phyloP scores from a whole-genome alignment of 2,797 vertebrate species.

The Clarias pachynema region DNA sequence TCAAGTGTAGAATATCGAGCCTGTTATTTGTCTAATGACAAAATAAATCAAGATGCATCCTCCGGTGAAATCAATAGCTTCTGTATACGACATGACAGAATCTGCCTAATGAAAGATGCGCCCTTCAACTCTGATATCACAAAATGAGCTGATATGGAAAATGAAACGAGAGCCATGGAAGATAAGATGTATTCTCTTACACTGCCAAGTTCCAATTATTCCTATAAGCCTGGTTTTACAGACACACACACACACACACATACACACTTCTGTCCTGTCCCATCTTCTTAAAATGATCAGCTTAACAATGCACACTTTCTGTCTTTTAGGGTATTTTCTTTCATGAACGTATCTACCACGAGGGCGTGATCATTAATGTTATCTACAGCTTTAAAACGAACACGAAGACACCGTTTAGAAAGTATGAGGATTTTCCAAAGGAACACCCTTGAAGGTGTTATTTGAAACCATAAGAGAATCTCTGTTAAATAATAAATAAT shows the following conservation, averaged over 20 bases:
- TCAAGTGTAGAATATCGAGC: slow-evolving; percentile 2
- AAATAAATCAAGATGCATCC: slow-evolving; percentile 20
- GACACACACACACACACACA: background rate
- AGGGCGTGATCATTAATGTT: background rate
- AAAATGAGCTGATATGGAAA: slow-evolving; percentile 26
- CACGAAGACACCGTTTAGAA: background rate
- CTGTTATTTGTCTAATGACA: slow-evolving; percentile 18
- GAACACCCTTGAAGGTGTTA: background rate
- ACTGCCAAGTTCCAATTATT: background rate
- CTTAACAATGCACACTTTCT: background rate
- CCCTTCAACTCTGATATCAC: background rate
- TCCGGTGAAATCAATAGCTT: slow-evolving; percentile 7
- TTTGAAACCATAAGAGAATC: slow-evolving; percentile 8
- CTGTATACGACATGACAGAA: slow-evolving; percentile 9
- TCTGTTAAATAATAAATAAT: background rate
- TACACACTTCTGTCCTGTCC: background rate
- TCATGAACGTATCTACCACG: background rate
- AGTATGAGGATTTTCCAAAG: background rate
- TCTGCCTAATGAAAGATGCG: slow-evolving; percentile 1
- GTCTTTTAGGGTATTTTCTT: background rate
- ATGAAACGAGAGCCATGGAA: background rate
- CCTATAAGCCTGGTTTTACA: background rate
- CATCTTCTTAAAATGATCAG: background rate
- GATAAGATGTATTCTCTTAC: slow-evolving; percentile 3
- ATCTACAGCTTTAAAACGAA: background rate